Base-by-base conservation (phyloP, 2,888 invertebrate genomes). In the Caenorhabditis angaria region DNA sequence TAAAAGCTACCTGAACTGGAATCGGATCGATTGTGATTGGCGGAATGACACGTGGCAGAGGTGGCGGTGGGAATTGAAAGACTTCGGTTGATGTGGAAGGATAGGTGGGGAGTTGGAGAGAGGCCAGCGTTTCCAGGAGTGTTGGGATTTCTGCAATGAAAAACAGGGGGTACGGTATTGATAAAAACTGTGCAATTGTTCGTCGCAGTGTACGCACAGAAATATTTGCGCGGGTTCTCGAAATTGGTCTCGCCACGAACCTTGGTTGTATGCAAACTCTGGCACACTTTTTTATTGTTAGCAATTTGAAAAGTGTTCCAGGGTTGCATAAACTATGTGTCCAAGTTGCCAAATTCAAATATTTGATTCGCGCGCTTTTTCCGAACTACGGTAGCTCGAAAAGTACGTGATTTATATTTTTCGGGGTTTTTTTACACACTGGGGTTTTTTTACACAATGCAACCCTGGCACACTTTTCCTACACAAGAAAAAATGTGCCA, bases 41-140 rank as follows among this genome's bases (percentile, higher is more conserved):
- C 5, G 51, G 51, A 24, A 24, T 51, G 10, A 24, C 25, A 24
- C 24, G 51, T 22, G 24, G 22, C 24, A 22, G 22, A 51, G 22
- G 51, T 8, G 25, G 2, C 10, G 8, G 22, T 8, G 51, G 51
- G 22, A 51, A 24, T 24, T 24, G 51, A 22, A 51, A 20, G 2
- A 24, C 51, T 51, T n/a, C 10, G 8, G 51, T 51, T 24, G 51
- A 51, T 5, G 51, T 51, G 6, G 51, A 51, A 4, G 51, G 51
- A n/a, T 10, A 25, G 10, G 12, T 8, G 3, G 56, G 56, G 27
- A 56, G 24, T 28, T 61, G 67, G 25, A 67, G 61, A 32, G 67
- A 28, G 18, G 67, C 67, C 50, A 67, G 35, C n/a, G 67, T 59
- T 35, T 67, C 67, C 22, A 56, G 25, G 8, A 67, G 35, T 18